These are phyloP conservation scores for Lonchura striata DNA, from an alignment of 2,113 vertebrate species.

Conservation along the genomic window DNA sequence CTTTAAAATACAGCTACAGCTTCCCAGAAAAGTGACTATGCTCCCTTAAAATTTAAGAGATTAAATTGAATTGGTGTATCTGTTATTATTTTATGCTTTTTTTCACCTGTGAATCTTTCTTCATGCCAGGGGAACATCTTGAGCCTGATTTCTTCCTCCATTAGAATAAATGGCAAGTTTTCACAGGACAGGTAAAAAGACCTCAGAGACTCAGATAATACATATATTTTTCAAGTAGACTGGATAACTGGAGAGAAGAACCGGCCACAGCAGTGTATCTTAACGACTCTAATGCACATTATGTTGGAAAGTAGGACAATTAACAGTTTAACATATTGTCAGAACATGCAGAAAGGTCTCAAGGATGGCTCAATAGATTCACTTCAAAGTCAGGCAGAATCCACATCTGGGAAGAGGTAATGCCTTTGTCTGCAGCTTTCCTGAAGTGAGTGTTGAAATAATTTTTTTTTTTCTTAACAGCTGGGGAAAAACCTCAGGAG, in stretches of 20 bases:
- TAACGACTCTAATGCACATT: neutral
- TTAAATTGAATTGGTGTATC: neutral
- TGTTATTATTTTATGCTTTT: neutral
- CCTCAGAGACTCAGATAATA: neutral
- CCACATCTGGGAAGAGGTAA: constrained; percentile 52
- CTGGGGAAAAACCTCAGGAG: constrained; percentile 42
- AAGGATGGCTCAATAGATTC: constrained; percentile 40
- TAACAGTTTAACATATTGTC: constrained; percentile 35
- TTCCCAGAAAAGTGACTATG: neutral
- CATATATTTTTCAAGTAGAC: neutral
- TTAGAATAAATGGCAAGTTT: neutral
- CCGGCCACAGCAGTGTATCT: neutral
- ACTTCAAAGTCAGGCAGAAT: constrained; percentile 63
- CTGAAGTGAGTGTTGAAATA: constrained; percentile 47
- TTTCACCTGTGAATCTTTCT: neutral
- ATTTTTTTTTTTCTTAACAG: constrained; percentile 33
- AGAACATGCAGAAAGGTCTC: neutral
- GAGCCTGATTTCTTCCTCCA: neutral
- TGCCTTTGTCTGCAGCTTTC: constrained; percentile 49
- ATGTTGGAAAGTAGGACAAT: constrained; percentile 45
- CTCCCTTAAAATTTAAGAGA: neutral
- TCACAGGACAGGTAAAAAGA: neutral
- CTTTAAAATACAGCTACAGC: neutral
- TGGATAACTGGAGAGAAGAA: constrained; percentile 11
- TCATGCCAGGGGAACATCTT: neutral